Conservation (phyloP, 2,113 vertebrate genomes). For the Cottus gobio region DNA sequence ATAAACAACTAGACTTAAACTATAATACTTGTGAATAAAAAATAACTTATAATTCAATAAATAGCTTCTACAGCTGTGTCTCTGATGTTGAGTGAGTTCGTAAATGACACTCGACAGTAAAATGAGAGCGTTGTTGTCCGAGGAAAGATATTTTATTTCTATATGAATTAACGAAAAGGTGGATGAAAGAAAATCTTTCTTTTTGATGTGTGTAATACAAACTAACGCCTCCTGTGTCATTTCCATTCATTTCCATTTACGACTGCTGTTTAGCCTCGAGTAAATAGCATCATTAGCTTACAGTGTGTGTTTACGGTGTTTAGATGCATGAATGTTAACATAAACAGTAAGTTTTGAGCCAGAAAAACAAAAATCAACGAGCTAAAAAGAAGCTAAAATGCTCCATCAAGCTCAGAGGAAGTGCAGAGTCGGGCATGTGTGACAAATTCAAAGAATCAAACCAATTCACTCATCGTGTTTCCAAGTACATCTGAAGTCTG, state of each 20-base stretch:
- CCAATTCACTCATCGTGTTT: background rate
- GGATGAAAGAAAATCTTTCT: background rate
- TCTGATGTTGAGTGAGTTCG: too few relatives aligned
- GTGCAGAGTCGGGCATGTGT: background rate
- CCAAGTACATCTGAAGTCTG: constrained; percentile 9
- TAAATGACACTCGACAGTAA: too few relatives aligned
- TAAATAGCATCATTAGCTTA: background rate
- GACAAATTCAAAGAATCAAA: constrained; percentile 25
- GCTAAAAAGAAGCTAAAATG: too few relatives aligned
- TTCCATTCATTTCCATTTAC: background rate
- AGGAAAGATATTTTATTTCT: background rate
- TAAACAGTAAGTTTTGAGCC: too few relatives aligned
- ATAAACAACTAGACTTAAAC: too few relatives aligned
- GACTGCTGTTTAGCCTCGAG: background rate
- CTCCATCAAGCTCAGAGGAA: too few relatives aligned
- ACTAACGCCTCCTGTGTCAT: background rate
- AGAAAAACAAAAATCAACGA: too few relatives aligned
- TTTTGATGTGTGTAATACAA: background rate
- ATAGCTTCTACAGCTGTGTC: too few relatives aligned
- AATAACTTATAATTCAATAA: too few relatives aligned
- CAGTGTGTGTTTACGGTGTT: background rate
- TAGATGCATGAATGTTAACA: background rate
- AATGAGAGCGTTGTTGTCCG: too few relatives aligned
- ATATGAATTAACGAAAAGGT: background rate
- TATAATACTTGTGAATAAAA: too few relatives aligned